These are phyloP conservation scores for Mesorhabditis belari DNA, from an alignment of 2,888 invertebrate genomes.

Conservation along the genomic window DNA sequence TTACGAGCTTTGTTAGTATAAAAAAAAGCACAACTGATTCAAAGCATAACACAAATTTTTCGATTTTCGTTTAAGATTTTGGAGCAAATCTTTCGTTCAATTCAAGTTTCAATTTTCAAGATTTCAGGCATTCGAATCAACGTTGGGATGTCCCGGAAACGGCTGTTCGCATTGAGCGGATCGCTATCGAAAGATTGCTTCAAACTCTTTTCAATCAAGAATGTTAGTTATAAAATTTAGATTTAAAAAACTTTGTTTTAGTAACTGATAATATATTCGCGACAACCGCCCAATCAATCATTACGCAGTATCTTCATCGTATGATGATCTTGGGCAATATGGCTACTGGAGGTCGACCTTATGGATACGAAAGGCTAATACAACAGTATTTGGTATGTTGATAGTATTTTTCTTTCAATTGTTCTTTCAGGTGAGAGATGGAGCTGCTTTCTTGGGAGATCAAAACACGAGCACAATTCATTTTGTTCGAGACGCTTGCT, in stretches of 20 bases:
- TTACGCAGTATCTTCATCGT: neutral
- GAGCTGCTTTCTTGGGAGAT: neutral
- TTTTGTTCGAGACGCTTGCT: neutral
- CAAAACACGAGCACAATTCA: neutral
- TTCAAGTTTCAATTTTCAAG: neutral
- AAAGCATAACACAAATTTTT: too few species aligned
- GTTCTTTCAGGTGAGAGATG: too few species aligned
- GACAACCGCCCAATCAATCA: too few species aligned
- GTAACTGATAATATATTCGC: neutral
- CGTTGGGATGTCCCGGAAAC: neutral
- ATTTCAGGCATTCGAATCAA: too few species aligned
- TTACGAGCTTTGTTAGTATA: too few species aligned
- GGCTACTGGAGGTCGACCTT: neutral
- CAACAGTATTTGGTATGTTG: neutral
- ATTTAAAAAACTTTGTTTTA: neutral
- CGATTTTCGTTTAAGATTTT: too few species aligned
- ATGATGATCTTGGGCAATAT: neutral
- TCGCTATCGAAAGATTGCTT: neutral
- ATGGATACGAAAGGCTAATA: neutral
- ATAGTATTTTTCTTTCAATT: too few species aligned
- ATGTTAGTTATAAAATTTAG: neutral
- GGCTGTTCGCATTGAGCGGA: neutral
- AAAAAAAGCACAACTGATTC: too few species aligned
- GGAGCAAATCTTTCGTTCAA: too few species aligned
- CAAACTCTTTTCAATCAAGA: neutral